phyloP scores from a whole-genome alignment of 1,140 invertebrate genomes.

The Drosophila eugracilis region DNA sequence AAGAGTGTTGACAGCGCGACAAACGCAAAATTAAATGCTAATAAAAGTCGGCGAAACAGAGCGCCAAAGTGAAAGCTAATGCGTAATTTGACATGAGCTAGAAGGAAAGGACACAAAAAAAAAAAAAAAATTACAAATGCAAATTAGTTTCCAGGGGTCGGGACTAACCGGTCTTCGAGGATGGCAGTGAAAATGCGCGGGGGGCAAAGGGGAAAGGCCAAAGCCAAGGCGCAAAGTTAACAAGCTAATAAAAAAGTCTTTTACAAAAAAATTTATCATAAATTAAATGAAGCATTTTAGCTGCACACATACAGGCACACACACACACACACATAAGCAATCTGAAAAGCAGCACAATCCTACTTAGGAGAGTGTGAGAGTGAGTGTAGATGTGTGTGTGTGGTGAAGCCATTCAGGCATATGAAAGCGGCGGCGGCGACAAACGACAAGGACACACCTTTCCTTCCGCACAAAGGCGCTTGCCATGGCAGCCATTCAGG shows the following conservation, averaged over 20 bases:
- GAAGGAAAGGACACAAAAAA: too few species aligned
- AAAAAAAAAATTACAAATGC: conserved; percentile 82
- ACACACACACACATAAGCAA: conserved; percentile 13
- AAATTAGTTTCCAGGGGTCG: conserved; percentile 66
- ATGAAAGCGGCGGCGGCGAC: conserved; percentile 39
- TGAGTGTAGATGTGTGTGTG: conserved; percentile 4
- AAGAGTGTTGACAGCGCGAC: conserved; percentile 69
- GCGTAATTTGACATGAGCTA: conserved; percentile 78
- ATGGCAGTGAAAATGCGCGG: conserved; percentile 16
- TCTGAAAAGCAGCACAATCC: conserved; percentile 30
- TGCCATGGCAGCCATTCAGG: conserved; percentile 68
- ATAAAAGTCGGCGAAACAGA: conserved; percentile 69
- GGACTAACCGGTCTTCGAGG: conserved; percentile 13
- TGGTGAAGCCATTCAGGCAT: conserved; percentile 40
- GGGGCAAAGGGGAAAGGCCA: conserved; percentile 31
- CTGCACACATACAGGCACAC: conserved; percentile 43
- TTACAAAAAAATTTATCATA: conserved; percentile 77
- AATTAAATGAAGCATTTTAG: conserved; percentile 81
- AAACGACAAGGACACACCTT: conserved; percentile 69
- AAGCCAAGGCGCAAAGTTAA: conserved; percentile 66
- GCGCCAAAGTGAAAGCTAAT: conserved; percentile 72
- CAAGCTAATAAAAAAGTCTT: conserved; percentile 81
- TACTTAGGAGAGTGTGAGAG: conserved; percentile 10
- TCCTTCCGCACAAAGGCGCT: conserved; percentile 52
- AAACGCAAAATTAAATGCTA: conserved; percentile 75